A percentile compares a stretch with the other conserved stretches of the same genome.
Conservation (phyloP, 2,797 vertebrate genomes). For the Coreius guichenoti region DNA sequence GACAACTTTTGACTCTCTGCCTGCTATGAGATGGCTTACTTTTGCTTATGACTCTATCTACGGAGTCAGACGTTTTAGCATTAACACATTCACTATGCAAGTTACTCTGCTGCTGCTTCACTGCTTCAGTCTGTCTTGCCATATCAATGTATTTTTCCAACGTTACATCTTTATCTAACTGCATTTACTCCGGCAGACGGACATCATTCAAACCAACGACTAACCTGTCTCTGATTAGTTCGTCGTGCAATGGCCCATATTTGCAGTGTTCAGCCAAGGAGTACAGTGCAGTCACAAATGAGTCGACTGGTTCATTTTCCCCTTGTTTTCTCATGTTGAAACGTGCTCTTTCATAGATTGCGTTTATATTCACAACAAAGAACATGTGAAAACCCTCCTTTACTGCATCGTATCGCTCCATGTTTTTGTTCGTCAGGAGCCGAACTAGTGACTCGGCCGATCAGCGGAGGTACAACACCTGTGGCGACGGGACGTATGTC, state of each 20-base stretch:
- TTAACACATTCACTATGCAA: neutral
- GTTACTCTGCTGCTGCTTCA: slow-evolving; percentile 22
- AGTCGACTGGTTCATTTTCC: slow-evolving; percentile 34
- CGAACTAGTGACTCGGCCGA: too few relatives aligned
- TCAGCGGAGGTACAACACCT: too few relatives aligned
- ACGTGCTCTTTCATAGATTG: slow-evolving; percentile 14
- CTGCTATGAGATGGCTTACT: neutral
- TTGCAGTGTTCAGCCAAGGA: slow-evolving; percentile 46
- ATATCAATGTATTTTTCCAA: slow-evolving; percentile 39
- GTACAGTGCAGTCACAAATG: slow-evolving; percentile 48
- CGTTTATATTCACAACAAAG: slow-evolving; percentile 30
- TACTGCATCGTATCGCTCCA: neutral
- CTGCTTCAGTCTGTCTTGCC: slow-evolving; percentile 43
- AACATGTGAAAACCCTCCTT: neutral
- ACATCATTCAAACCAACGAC: slow-evolving; percentile 18
- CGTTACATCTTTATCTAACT: slow-evolving; percentile 47
- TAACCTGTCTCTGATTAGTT: slow-evolving; percentile 43
- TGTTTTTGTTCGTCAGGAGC: neutral
- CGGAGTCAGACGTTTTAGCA: neutral
- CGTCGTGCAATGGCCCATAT: slow-evolving; percentile 23
- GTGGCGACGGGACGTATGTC: too few relatives aligned
- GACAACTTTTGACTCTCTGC: neutral
- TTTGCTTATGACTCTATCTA: neutral
- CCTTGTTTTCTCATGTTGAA: slow-evolving; percentile 46
- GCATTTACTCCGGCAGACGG: slow-evolving; percentile 28